Evolutionary conservation across 2,888 invertebrate species (phyloP), one percentile per base, ranked within the genome.

Genomic region (Latrodectus hesperus): DNA sequence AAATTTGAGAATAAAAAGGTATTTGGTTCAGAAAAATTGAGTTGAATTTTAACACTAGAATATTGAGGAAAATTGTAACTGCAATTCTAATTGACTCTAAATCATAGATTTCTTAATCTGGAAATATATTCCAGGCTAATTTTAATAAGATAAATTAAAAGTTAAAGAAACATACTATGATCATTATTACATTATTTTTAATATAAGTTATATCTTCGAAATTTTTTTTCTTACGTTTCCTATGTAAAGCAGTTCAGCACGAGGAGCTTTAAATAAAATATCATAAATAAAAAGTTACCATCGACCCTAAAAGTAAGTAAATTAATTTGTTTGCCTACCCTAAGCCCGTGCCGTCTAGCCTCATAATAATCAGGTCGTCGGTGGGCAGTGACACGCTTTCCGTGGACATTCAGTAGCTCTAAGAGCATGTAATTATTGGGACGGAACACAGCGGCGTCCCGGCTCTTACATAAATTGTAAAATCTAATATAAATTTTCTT

Each of bases 401-500:
- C 77, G 78, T 83, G 78, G 87, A 73, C 87, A 82, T 83, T 82
- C 87, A 88, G 87, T 78, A 78, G 77, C 82, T 83, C 82, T 88
- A 88, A 88, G 83, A 88, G 87, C 83, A 83, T 88, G 88, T 88
- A 88, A 88, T 88, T 88, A 88, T 80, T 79, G 84, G 75, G 84
- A 70, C 88, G 74, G 74, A 70, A 68, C 67, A 26, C 22, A 60
- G 64, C 74, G 73, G 87, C 81, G 87, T 77, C 88, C 84, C 88
- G 71, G 68, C 79, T 75, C 83, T 88, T 22, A 22, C 22, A 22
- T 22, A 22, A 22, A 22, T 22, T 22, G 1, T 22, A 0, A 22
- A n/a, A n/a, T n/a, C 38, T 38, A 38, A 1, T 38, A 38, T 38
- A 38, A 38, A 6, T 38, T 6, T 1, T 38, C 6, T 6, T 6